Evolutionary conservation across 2,113 vertebrate species (phyloP).

Genomic region (Fregetta grallaria): DNA sequence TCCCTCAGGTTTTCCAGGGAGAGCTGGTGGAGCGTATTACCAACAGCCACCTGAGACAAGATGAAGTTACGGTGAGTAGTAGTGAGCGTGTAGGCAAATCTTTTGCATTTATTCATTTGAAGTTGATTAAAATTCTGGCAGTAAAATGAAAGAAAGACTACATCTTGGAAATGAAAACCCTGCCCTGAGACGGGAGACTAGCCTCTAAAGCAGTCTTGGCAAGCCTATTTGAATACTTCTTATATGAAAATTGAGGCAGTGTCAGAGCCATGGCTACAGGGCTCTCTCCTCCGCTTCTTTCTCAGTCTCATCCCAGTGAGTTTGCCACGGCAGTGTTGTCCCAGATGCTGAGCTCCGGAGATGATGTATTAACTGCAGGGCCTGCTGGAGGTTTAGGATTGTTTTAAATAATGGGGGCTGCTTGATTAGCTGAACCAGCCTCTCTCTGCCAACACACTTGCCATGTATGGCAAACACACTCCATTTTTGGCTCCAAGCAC

Average conservation of each 20-base stretch:
- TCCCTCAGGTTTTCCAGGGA: neutral
- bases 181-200: neutral
- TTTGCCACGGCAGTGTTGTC: neutral
- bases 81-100: neutral
- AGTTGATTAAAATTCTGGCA: neutral
- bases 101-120: conserved; percentile 1
- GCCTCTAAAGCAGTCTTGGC: neutral
- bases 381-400: neutral
- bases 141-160: conserved; percentile 9
- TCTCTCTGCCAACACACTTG: neutral
- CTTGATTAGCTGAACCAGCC: neutral
- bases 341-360: neutral
- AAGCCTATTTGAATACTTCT: conserved; percentile 5
- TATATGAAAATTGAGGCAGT: neutral
- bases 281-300: neutral
- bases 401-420: neutral
- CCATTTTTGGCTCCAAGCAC: neutral
- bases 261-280: neutral
- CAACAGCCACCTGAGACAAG: neutral
- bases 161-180: neutral
- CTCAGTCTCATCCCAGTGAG: neutral
- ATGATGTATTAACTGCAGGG: neutral
- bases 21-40: neutral
- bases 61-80: neutral
- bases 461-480: neutral